Evolutionary conservation across 37 sponge, comb jelly and placozoan genomes (phyloP).

Genomic region (Diacarnus erythraeanus): DNA sequence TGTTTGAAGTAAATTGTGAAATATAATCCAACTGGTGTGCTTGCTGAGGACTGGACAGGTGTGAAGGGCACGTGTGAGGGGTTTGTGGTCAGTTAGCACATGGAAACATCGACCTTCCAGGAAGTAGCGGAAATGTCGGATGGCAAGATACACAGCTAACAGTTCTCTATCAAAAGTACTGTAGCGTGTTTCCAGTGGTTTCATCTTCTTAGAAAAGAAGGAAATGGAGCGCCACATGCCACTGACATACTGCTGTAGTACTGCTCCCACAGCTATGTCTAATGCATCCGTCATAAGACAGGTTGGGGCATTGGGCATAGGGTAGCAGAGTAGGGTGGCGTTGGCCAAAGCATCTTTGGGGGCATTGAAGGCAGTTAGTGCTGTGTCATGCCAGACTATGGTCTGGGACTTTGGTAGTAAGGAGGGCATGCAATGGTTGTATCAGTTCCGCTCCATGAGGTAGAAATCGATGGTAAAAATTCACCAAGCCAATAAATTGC

Average conservation of each 20-base stretch:
- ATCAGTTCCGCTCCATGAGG: constrained; percentile 31
- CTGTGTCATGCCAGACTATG: constrained; percentile 21
- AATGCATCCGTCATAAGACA: constrained; percentile 66
- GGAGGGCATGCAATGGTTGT: constrained; percentile 37
- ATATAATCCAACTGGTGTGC: constrained; percentile 64
- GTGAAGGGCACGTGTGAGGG: constrained; percentile 45
- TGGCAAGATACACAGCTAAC: constrained; percentile 55
- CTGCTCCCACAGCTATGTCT: constrained; percentile 46
- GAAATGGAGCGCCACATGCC: constrained; percentile 59
- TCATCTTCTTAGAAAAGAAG: constrained; percentile 52
- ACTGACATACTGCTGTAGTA: constrained; percentile 54
- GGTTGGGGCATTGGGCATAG: constrained; percentile 40
- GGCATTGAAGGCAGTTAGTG: constrained; percentile 2
- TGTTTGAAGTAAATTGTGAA: constrained; percentile 66
- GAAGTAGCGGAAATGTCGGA: constrained; percentile 61
- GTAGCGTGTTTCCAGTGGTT: constrained; percentile 61
- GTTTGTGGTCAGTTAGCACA: constrained; percentile 67
- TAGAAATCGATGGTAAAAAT: constrained; percentile 51
- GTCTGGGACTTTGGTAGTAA: not conserved
- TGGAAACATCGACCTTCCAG: constrained; percentile 54
- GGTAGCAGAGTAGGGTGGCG: constrained; percentile 50
- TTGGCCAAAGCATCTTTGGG: constrained; percentile 29
- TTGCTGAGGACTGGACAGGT: constrained; percentile 47
- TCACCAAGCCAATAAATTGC: constrained; percentile 4
- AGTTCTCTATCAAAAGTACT: constrained; percentile 73